Evolutionary conservation across 2,797 vertebrate genomes (phyloP).

Genomic region (Argentina silus): DNA sequence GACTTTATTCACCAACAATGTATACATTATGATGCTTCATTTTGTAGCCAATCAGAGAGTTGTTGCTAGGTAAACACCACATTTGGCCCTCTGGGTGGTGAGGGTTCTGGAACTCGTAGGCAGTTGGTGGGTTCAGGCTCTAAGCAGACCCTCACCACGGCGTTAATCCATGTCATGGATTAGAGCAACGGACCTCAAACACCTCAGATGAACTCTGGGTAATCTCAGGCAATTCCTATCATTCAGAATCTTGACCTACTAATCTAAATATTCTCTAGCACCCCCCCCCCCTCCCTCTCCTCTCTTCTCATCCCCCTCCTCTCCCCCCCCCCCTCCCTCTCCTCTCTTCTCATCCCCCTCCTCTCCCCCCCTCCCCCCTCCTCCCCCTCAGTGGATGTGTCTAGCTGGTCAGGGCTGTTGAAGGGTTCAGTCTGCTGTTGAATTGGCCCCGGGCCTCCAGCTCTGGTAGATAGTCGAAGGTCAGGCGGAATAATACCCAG

Average conservation of each 20-base stretch:
- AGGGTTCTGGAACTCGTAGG: background rate
- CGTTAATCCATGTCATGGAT: background rate
- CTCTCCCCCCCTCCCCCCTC: background rate
- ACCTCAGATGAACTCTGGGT: background rate
- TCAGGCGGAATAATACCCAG: constrained; percentile 60
- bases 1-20: no score
- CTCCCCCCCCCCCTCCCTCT: no score
- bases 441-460: background rate
- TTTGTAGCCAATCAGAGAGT: no score
- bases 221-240: background rate
- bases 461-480: constrained; percentile 39
- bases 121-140: background rate
- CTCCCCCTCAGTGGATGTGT: background rate
- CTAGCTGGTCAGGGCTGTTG: background rate
- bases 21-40: no score
- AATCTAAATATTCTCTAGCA: background rate
- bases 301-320: background rate
- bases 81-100: no score
- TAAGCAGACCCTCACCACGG: background rate
- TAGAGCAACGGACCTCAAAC: background rate
- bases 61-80: no score
- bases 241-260: background rate
- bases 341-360: background rate
- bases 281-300: no score
- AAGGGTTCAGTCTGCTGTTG: background rate